These are phyloP conservation scores for Polyommatus iphigenia DNA, from an alignment of 2,888 invertebrate genomes.

Conservation along the genomic window DNA sequence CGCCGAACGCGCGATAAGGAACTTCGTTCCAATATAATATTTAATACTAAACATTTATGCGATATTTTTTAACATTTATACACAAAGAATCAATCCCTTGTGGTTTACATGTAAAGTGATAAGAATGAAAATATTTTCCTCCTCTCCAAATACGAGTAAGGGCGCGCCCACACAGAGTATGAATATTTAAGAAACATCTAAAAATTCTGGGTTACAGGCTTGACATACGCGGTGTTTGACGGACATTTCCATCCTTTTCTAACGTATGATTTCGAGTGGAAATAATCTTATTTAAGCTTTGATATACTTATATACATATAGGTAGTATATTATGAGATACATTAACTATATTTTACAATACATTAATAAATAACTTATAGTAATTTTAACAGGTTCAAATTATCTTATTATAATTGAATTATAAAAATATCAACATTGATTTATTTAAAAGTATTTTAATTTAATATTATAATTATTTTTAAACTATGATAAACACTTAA, in stretches of 20 bases:
- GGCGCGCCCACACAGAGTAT: neutral
- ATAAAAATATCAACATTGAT: neutral
- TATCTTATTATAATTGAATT: neutral
- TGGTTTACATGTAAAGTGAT: neutral
- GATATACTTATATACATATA: neutral
- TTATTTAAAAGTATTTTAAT: neutral
- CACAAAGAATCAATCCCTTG: neutral
- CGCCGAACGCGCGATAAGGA: too few species aligned
- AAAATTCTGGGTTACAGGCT: neutral
- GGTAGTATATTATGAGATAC: neutral
- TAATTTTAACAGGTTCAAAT: neutral
- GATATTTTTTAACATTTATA: neutral
- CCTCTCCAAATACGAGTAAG: neutral
- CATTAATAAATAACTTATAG: neutral
- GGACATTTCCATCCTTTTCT: neutral
- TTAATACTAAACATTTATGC: too few species aligned
- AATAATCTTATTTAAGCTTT: neutral
- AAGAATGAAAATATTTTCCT: neutral
- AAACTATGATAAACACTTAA: neutral
- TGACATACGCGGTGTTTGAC: neutral
- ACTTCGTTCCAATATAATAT: too few species aligned
- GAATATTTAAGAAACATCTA: neutral
- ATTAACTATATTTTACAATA: neutral
- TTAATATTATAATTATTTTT: neutral
- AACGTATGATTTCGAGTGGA: neutral